phyloP scores from a whole-genome alignment of 2,797 vertebrate species.

The Eulemur rubriventer region DNA sequence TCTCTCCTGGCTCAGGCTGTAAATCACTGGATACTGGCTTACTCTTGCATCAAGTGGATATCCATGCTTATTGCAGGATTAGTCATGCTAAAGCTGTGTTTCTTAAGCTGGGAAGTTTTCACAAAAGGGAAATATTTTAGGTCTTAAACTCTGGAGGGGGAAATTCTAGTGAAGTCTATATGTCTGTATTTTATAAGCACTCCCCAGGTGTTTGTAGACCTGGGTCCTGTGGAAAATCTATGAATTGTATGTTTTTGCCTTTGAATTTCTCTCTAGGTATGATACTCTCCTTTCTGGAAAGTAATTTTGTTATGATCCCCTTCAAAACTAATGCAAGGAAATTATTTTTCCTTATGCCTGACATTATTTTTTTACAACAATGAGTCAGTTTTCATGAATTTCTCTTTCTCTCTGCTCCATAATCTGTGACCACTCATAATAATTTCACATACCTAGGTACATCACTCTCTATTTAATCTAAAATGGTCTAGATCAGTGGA shows the following conservation, averaged over 20 bases:
- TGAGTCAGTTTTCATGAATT: neutral
- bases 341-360: neutral
- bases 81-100: neutral
- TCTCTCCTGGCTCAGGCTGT: fast-evolving
- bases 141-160: neutral
- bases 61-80: neutral
- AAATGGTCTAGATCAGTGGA: neutral
- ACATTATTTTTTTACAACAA: neutral
- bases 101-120: neutral
- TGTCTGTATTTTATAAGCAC: neutral
- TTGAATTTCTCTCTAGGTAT: neutral
- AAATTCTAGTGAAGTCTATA: neutral
- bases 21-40: fast-evolving
- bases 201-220: neutral
- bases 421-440: neutral
- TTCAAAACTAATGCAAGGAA: neutral
- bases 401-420: neutral
- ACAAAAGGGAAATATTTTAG: neutral
- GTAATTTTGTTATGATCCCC: neutral
- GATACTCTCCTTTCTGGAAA: neutral
- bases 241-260: neutral
- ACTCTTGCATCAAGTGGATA: neutral
- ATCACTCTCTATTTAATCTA: neutral
- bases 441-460: neutral
- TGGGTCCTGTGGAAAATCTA: neutral